Conservation (phyloP, 2,113 vertebrate genomes). For the Tympanuchus pallidicinctus region DNA sequence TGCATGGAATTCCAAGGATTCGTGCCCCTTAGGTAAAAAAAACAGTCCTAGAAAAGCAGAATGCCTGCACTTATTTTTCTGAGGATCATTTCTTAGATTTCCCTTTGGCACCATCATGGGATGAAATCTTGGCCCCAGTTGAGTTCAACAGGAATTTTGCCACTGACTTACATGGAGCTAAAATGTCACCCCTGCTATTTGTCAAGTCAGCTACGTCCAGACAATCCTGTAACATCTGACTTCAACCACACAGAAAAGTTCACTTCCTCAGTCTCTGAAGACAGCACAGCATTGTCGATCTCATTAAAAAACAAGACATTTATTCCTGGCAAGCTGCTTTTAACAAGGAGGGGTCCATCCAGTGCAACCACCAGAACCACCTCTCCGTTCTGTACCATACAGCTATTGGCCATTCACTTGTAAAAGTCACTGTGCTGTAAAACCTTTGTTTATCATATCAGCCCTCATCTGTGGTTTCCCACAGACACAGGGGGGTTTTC, state of each 20-base stretch:
- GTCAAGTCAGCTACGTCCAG: slow-evolving; percentile 50
- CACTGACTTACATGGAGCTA: slow-evolving; percentile 55
- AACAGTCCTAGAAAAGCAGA: slow-evolving; percentile 27
- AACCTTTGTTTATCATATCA: slow-evolving; percentile 39
- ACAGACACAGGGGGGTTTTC: not conserved
- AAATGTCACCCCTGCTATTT: slow-evolving; percentile 66
- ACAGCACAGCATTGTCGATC: not conserved
- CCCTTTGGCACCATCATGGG: slow-evolving; percentile 6
- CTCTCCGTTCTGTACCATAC: not conserved
- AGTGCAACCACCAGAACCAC: not conserved
- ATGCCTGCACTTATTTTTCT: slow-evolving; percentile 8
- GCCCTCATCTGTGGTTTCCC: slow-evolving; percentile 37
- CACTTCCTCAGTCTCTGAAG: slow-evolving; percentile 19
- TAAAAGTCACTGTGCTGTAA: slow-evolving; percentile 20
- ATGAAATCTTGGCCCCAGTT: slow-evolving; percentile 43
- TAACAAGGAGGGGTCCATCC: not conserved
- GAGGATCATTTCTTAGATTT: not conserved
- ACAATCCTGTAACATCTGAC: slow-evolving; percentile 67
- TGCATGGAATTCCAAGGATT: not conserved
- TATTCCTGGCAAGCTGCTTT: slow-evolving; percentile 9
- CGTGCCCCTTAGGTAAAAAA: not conserved
- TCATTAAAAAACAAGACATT: not conserved
- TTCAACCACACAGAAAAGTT: slow-evolving; percentile 20
- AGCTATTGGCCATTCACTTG: slow-evolving; percentile 10
- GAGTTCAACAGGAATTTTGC: slow-evolving; percentile 57